These are phyloP conservation scores for Camponotus floridanus DNA, from an alignment of 1,140 invertebrate genomes.

Conservation along the genomic window DNA sequence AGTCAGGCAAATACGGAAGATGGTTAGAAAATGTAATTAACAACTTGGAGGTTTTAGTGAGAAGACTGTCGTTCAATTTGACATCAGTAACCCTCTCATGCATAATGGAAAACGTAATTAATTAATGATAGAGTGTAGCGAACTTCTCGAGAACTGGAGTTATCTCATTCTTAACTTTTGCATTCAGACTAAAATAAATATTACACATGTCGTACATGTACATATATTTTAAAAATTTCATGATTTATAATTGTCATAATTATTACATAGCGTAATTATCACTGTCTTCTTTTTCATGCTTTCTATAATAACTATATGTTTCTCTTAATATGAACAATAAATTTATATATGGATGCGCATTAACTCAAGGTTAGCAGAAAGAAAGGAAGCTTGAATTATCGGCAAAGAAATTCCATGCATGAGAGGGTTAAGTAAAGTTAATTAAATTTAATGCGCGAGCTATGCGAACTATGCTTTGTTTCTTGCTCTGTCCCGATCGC, in stretches of 20 bases:
- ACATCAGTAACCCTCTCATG: conserved; percentile 36
- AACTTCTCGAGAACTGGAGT: neutral
- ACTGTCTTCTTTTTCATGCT: neutral
- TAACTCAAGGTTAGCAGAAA: conserved; percentile 6
- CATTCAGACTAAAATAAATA: conserved; percentile 13
- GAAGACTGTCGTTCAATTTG: neutral
- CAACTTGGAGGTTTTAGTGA: conserved; percentile 12
- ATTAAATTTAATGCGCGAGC: conserved; percentile 12
- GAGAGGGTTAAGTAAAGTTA: conserved; percentile 50
- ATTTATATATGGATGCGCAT: neutral
- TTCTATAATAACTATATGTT: neutral
- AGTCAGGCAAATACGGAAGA: conserved; percentile 73
- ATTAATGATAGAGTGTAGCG: neutral
- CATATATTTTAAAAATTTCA: conserved; percentile 1
- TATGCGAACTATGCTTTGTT: conserved; percentile 3
- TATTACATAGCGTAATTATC: conserved; percentile 1
- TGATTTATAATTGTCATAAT: neutral
- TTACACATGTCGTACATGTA: neutral
- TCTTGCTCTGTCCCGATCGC: neutral
- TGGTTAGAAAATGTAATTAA: conserved; percentile 73
- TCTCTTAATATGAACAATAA: neutral
- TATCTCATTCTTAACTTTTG: neutral
- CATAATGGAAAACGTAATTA: neutral
- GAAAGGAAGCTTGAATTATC: neutral
- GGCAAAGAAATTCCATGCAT: conserved; percentile 38